phyloP scores from a whole-genome alignment of 1,140 invertebrate species.

The Holotrichia oblita region DNA sequence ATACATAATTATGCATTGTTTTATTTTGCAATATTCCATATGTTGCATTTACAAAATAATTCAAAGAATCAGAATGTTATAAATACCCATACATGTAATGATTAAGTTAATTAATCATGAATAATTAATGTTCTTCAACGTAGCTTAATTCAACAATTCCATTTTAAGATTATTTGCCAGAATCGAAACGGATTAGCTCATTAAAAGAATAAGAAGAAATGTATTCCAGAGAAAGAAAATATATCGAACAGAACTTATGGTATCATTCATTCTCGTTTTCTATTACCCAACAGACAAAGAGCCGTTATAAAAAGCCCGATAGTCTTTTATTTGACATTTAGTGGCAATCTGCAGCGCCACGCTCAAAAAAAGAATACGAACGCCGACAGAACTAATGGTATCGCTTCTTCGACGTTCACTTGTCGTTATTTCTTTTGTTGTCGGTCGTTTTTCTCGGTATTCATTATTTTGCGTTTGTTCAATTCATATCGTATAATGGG shows the following conservation, averaged over 20 bases:
- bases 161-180: not conserved
- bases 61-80: too few species aligned
- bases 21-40: too few species aligned
- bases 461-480: not conserved
- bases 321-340: conserved; percentile 56
- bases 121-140: not conserved
- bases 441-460: conserved; percentile 1
- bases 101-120: not conserved
- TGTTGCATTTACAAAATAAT: too few species aligned
- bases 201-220: not conserved
- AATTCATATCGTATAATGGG: not conserved
- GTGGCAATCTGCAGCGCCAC: conserved; percentile 52
- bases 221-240: not conserved
- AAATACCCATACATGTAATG: not conserved
- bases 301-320: conserved; percentile 50
- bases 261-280: conserved; percentile 54
- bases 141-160: not conserved
- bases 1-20: too few species aligned
- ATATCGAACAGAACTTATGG: conserved; percentile 16
- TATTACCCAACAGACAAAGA: conserved; percentile 48
- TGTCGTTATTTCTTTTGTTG: conserved; percentile 30
- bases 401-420: conserved; percentile 51
- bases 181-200: conserved; percentile 4
- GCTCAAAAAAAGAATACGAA: conserved; percentile 45
- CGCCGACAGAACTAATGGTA: conserved; percentile 50